Base-by-base conservation (phyloP, 2,888 invertebrate genomes). In the Prosopocoilus inquinatus region DNA sequence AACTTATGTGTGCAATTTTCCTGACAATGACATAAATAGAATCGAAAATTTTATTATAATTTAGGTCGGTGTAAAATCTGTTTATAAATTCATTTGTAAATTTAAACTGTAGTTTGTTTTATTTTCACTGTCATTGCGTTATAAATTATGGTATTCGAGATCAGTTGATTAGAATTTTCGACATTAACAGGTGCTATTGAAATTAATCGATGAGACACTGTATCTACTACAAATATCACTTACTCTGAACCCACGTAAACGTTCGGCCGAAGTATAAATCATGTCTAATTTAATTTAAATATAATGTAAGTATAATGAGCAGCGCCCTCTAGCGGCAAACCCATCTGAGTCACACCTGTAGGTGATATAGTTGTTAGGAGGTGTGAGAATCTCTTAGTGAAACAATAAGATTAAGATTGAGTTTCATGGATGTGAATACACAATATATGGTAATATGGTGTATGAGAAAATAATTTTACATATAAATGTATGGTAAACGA, bases 311-410 rank as follows among this genome's bases (percentile, higher is more conserved):
- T 69, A 73, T 71, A 73, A 73, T 72, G 71, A 73, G 71, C 70
- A 68, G 72, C 73, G 72, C 73, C 73, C 74, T 70, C 69, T 69
- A 63, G 62, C 61, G 73, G 70, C 73, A 66, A 72, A 70, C 74
- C 73, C 72, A 73, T 64, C 67, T 75, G 75, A 75, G 66, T 75
- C 74, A 75, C 72, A 72, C 70, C 72, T 71, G 74, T 74, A 72
- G 74, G 74, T 73, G 73, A 73, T 73, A 72, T 69, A 73, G 73
- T 72, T 74, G 72, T 74, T 70, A 67, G 70, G 69, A 73, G 73
- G 75, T 74, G 74, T 73, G 74, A 70, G 75, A 73, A 72, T 61
- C 39, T 43, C 48, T 43, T 43, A 16, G 47, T 50, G 51, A 56
- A 56, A 56, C 56, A 56, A 56, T 56, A 48, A 36, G 52, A 56